phyloP scores from a whole-genome alignment of 2,113 vertebrate genomes.

The Gadus macrocephalus region DNA sequence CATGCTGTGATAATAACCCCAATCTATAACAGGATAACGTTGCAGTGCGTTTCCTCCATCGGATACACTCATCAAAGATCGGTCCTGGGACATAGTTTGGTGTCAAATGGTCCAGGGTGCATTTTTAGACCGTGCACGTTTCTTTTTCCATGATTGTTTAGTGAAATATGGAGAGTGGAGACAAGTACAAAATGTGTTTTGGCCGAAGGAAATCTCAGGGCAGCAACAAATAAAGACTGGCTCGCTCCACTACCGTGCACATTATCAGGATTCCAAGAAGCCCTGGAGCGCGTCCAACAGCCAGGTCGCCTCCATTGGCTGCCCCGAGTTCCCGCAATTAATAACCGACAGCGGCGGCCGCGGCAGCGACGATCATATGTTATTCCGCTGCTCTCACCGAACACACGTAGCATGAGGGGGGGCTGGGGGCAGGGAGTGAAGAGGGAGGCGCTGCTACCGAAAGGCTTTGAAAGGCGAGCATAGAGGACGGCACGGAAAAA shows the following conservation, averaged over 20 bases:
- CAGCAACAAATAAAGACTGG: constrained; percentile 66
- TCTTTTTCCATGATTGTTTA: constrained; percentile 54
- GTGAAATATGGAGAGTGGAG: constrained; percentile 70
- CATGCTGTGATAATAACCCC: not conserved
- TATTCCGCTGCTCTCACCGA: constrained; percentile 60
- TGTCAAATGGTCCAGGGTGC: constrained; percentile 52
- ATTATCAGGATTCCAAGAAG: constrained; percentile 57
- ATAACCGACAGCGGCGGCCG: constrained; percentile 58
- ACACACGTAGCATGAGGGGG: constrained; percentile 31
- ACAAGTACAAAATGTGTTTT: constrained; percentile 62
- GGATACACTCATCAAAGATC: too few relatives aligned
- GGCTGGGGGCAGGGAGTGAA: constrained; percentile 41
- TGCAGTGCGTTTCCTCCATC: not conserved
- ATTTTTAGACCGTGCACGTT: constrained; percentile 35
- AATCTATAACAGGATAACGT: constrained; percentile 19
- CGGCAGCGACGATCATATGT: constrained; percentile 57
- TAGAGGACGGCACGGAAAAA: constrained; percentile 62
- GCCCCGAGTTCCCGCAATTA: constrained; percentile 54
- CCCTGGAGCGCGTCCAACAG: constrained; percentile 52
- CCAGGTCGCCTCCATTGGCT: constrained; percentile 56
- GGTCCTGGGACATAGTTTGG: constrained; percentile 10
- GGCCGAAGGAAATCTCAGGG: constrained; percentile 62
- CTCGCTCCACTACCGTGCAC: constrained; percentile 51
- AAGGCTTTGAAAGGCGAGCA: constrained; percentile 43
- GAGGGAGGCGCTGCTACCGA: constrained; percentile 47